Percentiles rank a stretch among this genome's conserved stretches.
phyloP scores from a whole-genome alignment of 2,797 vertebrate species.

The Synaphobranchus kaupii region DNA sequence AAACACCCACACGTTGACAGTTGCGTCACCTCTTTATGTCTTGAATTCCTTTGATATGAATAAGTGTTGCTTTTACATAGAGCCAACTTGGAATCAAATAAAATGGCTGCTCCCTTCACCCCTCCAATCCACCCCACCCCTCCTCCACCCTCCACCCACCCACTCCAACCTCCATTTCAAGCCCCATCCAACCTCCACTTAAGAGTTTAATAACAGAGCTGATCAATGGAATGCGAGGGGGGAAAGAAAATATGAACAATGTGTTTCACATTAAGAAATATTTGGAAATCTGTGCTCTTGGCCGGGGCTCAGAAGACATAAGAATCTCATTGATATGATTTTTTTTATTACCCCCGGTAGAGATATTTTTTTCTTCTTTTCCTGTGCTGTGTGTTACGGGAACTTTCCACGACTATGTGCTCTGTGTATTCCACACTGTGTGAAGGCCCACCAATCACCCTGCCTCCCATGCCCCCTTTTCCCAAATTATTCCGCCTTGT shows the following conservation, averaged over 20 bases:
- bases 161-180: background rate
- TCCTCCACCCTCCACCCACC: constrained; percentile 4
- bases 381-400: constrained; percentile 68
- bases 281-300: constrained; percentile 27
- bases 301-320: constrained; percentile 15
- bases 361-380: constrained; percentile 56
- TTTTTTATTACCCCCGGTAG: background rate
- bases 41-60: constrained; percentile 27
- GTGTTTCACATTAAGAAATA: constrained; percentile 44
- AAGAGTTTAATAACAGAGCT: constrained; percentile 42
- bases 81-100: constrained; percentile 22
- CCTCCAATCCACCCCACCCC: constrained; percentile 15
- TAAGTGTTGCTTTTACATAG: background rate
- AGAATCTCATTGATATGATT: constrained; percentile 15
- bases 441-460: constrained; percentile 33
- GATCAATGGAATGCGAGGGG: constrained; percentile 33
- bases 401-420: constrained; percentile 62
- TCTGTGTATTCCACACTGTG: background rate
- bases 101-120: constrained; percentile 13
- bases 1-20: constrained; percentile 22
- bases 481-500: background rate
- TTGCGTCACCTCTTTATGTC: constrained; percentile 39
- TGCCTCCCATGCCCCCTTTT: background rate
- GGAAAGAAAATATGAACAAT: background rate
- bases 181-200: constrained; percentile 13